Base-by-base conservation (phyloP, 2,113 vertebrate genomes). In the Centropus bengalensis region DNA sequence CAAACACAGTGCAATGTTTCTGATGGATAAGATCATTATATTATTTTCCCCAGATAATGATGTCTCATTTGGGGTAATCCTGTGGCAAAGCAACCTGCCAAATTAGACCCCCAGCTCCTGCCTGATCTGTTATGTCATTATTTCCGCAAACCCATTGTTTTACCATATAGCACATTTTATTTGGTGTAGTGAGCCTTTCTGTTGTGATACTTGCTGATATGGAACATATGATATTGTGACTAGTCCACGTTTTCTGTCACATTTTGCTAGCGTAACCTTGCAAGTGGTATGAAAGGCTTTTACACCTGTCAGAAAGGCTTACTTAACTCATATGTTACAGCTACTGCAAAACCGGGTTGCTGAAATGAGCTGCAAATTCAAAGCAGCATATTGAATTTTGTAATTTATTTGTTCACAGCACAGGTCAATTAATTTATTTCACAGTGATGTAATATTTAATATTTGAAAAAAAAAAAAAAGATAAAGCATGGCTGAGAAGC, bases 381-480 rank as follows among this genome's bases (percentile, higher is more conserved):
- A 91, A 94, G 92, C 71, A 97, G 91, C 93, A 75, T 94, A 93
- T 95, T 96, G 96, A 94, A 88, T 96, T 94, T 81, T 91, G 94
- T 86, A 96, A 97, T 96, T 97, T 97, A 97, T 98, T 97, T 96
- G 81, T 97, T 97, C 93, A 78, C 89, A 60, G 86, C 87, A 91
- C 74, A 91, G 96, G 92, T 96, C 96, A 97, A 97, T 98, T 97
- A 97, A 97, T 98, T 96, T 97, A 94, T 98, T 97, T 98, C 86
- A 80, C 59, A 80, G 85, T 86, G 92, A 98, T 82, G 71, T 95
- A 95, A 97, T 96, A 95, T 82, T 97, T 96, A 96, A 94, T 95
- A 95, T 93, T 91, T 91, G 91, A 93, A 91, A 96, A 96, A 36
- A 36, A 36, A 36, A 94, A 95, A 93, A 95, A 69, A 94, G 91